phyloP scores from a whole-genome alignment of 2,888 invertebrate species.

The Nymphalis c-album region DNA sequence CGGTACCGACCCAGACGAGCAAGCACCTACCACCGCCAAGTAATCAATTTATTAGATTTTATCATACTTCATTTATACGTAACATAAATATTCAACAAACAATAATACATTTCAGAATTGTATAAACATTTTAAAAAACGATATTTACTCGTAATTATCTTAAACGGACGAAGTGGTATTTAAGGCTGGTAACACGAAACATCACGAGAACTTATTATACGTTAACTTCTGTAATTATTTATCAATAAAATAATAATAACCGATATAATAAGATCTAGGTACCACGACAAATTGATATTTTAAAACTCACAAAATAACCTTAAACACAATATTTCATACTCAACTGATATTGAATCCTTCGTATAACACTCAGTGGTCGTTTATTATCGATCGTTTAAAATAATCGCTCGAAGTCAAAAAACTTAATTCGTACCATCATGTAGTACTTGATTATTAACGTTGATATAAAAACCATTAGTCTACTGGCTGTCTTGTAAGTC shows the following conservation, averaged over 20 bases:
- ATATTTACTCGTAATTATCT: too few species aligned
- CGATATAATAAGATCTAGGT: not conserved
- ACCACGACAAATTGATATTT: not conserved
- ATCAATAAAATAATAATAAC: not conserved
- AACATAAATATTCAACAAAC: too few species aligned
- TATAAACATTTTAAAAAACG: too few species aligned
- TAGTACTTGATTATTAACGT: not conserved
- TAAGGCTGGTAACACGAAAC: not conserved
- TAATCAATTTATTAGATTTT: too few species aligned
- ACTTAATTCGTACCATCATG: not conserved
- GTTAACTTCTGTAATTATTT: not conserved
- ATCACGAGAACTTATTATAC: not conserved
- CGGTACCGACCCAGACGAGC: too few species aligned
- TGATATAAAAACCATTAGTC: not conserved
- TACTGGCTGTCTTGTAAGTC: too few species aligned
- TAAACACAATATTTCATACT: conserved; percentile 1
- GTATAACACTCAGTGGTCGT: not conserved
- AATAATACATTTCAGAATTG: too few species aligned
- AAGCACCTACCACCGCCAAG: too few species aligned
- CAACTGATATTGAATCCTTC: not conserved
- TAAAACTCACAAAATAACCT: conserved; percentile 3
- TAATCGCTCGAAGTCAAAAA: conserved; percentile 3
- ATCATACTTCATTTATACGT: too few species aligned
- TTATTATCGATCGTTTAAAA: conserved; percentile 9
- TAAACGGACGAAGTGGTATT: too few species aligned